Evolutionary conservation across 2,797 vertebrate genomes (phyloP).

Genomic region (Phalanger gymnotis): DNA sequence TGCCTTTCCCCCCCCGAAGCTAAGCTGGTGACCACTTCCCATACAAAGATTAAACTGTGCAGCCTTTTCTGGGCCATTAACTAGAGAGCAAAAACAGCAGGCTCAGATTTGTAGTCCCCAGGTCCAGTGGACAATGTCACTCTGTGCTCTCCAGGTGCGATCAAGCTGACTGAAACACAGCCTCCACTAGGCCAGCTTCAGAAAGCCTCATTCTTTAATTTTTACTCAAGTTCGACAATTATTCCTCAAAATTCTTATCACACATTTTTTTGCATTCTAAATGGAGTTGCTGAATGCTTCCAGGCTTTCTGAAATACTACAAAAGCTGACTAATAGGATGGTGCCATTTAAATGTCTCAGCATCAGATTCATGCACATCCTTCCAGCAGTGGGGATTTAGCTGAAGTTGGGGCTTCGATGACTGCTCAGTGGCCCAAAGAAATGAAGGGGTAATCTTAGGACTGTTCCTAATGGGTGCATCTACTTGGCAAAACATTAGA

Average conservation of each 20-base stretch:
- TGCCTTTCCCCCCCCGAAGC: background rate
- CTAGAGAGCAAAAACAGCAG: background rate
- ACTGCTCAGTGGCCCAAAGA: background rate
- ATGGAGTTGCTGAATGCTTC: background rate
- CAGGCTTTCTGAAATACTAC: conserved; percentile 22
- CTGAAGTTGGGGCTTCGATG: background rate
- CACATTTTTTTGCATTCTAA: background rate
- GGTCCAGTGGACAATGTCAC: background rate
- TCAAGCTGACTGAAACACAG: background rate
- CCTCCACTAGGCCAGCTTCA: background rate
- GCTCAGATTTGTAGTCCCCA: conserved; percentile 34
- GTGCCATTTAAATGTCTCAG: background rate
- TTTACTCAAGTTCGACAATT: background rate
- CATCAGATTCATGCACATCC: background rate
- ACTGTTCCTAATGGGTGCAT: background rate
- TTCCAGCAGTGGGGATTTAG: background rate
- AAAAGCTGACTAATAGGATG: background rate
- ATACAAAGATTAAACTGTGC: conserved; percentile 44
- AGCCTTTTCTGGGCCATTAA: background rate
- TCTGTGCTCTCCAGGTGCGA: background rate
- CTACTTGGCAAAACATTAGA: background rate
- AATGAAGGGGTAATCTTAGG: background rate
- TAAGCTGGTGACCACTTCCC: background rate
- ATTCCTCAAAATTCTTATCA: background rate
- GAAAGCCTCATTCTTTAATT: conserved; percentile 2